phyloP scores from a whole-genome alignment of 2,797 vertebrate species.

The Sebastolobus alascanus region DNA sequence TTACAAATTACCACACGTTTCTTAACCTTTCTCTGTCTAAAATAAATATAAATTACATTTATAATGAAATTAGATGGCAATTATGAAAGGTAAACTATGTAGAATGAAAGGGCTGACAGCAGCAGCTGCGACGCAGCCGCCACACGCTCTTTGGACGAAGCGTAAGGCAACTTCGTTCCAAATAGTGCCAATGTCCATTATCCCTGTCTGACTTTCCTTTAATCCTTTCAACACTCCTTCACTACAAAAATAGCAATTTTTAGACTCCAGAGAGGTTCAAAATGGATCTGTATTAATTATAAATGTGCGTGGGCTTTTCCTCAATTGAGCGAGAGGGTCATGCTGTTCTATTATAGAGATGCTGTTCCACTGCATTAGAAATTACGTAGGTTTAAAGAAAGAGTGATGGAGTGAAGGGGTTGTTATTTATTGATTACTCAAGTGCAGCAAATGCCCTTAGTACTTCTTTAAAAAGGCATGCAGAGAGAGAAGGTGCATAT shows the following conservation, averaged over 20 bases:
- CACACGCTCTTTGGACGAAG: too few relatives aligned
- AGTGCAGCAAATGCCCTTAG: slow-evolving; percentile 42
- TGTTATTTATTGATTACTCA: slow-evolving; percentile 70
- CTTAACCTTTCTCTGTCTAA: too few relatives aligned
- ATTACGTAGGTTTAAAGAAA: slow-evolving; percentile 36
- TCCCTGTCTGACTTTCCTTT: background rate
- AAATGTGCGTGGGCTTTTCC: slow-evolving; percentile 48
- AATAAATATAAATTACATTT: too few relatives aligned
- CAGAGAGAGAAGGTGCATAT: slow-evolving; percentile 7
- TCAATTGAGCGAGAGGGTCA: slow-evolving; percentile 36
- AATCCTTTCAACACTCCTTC: background rate
- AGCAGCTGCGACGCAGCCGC: too few relatives aligned
- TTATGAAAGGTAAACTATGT: too few relatives aligned
- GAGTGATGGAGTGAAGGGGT: slow-evolving; percentile 22
- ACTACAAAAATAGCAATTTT: slow-evolving; percentile 38
- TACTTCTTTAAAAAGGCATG: slow-evolving; percentile 21
- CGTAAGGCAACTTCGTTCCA: background rate
- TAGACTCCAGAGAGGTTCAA: slow-evolving; percentile 43
- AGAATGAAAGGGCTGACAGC: too few relatives aligned
- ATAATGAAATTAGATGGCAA: too few relatives aligned
- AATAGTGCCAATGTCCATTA: background rate
- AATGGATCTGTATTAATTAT: slow-evolving; percentile 62
- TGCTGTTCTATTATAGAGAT: slow-evolving; percentile 34
- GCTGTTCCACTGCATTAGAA: slow-evolving; percentile 34
- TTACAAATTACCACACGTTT: too few relatives aligned